Conservation (phyloP, 2,797 vertebrate species). For the Podargus strigoides region DNA sequence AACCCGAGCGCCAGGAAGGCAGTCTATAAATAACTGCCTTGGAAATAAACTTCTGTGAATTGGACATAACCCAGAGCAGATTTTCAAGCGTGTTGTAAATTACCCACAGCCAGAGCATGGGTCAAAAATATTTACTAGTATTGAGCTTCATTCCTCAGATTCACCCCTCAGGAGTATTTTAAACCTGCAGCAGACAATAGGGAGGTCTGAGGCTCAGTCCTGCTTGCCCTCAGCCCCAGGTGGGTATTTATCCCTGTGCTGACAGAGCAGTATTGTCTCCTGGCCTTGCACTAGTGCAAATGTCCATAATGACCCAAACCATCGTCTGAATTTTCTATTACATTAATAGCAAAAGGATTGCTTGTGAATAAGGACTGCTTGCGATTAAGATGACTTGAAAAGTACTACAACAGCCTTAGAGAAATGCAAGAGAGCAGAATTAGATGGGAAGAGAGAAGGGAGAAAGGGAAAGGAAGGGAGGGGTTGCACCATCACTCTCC, state of each 20-base stretch:
- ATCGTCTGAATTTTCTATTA: background rate
- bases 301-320: background rate
- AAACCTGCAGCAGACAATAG: background rate
- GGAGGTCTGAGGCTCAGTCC: background rate
- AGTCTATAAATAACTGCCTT: conserved; percentile 44
- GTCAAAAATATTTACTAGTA: conserved; percentile 2
- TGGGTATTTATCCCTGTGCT: background rate
- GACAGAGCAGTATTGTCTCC: background rate
- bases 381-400: background rate
- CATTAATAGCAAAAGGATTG: background rate
- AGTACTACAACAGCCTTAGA: background rate
- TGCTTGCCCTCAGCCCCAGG: background rate
- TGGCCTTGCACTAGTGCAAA: background rate
- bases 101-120: background rate
- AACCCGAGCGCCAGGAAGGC: background rate
- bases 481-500: background rate
- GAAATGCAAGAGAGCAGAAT: background rate
- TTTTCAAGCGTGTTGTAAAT: conserved; percentile 17
- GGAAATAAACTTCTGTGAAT: conserved; percentile 18
- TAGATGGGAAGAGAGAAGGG: background rate
- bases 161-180: background rate
- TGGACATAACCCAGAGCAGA: conserved; percentile 36
- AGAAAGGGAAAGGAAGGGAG: background rate
- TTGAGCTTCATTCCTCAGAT: background rate
- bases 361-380: background rate